Evolutionary conservation across 1,140 invertebrate species (phyloP), one percentile per base, ranked within the genome.

Genomic region (Aphelenchoides avenae): DNA sequence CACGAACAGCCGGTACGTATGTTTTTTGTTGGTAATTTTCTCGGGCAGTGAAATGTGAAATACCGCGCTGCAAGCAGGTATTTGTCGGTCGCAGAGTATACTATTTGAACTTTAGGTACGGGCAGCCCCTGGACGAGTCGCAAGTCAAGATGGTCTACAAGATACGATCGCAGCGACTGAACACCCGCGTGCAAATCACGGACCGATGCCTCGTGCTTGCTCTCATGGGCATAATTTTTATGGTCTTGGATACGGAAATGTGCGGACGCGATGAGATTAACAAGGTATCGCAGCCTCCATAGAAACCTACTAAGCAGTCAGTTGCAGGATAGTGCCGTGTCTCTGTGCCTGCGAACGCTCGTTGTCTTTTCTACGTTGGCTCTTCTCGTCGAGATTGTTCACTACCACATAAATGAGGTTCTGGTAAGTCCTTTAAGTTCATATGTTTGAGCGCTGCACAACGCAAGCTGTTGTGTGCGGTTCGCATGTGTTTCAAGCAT

Each of bases 61-160:
- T n/a, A n/a, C n/a, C n/a, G n/a, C n/a, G n/a, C n/a, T n/a, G n/a
- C n/a, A n/a, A n/a, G n/a, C n/a, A n/a, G n/a, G n/a, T n/a, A n/a
- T n/a, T n/a, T n/a, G n/a, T n/a, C n/a, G n/a, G n/a, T n/a, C 52
- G 7, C 40, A 6, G 46, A 52, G 11, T 6, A 9, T 51, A 29
- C 7, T 5, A 5, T n/a, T n/a, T 5, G n/a, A 9, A 33, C 52
- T 70, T 31, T 52, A 72, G 69, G 44, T 77, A 73, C 53, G 71
- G 71, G 13, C 60, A 70, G 4, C 71, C 71, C 13, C 58, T 74
- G 36, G 75, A 75, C 41, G 58, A 55, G 9, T 64, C 49, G 18
- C 57, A 56, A 5, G 72, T 75, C n/a, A 77, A 77, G 50, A 68
- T 77, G 64, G 59, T 75, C 11, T 75, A 75, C 49, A 61, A 70